phyloP scores from a whole-genome alignment of 2,888 invertebrate genomes.

The Piscicola geometra region DNA sequence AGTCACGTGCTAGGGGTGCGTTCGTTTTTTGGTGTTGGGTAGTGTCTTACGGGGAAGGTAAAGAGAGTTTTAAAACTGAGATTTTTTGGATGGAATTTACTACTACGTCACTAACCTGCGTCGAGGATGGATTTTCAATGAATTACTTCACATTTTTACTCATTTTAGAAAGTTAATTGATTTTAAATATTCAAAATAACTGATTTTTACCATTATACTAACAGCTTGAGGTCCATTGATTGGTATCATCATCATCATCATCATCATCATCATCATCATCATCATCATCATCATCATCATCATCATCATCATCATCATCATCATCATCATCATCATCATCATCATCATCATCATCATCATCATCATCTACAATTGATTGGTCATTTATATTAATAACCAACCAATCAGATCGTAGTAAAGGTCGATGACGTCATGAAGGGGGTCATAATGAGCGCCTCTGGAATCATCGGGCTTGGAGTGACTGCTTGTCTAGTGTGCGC shows the following conservation, averaged over 20 bases:
- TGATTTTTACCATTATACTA: no score
- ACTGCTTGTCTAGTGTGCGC: constrained; percentile 30
- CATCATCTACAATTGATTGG: constrained; percentile 13
- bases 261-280: background rate
- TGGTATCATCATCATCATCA: no score
- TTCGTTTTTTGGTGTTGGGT: constrained; percentile 15
- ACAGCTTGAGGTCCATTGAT: no score
- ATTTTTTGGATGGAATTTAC: no score
- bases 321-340: constrained; percentile 16
- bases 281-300: constrained; percentile 2
- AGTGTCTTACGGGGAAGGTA: no score
- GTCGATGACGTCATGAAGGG: constrained; percentile 23
- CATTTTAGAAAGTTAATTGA: no score
- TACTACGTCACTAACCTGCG: no score
- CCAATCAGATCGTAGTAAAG: constrained; percentile 20
- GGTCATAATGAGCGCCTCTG: constrained; percentile 22
- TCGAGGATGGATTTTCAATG: no score
- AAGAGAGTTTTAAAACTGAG: no score
- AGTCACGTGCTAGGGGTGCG: constrained; percentile 46
- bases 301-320: constrained; percentile 12
- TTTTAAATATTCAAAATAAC: no score
- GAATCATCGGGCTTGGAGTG: constrained; percentile 37
- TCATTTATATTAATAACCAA: background rate
- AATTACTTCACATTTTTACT: no score
- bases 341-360: constrained; percentile 25